These are phyloP conservation scores for Dendrolimus punctatus DNA, from an alignment of 1,140 invertebrate species.

Conservation along the genomic window DNA sequence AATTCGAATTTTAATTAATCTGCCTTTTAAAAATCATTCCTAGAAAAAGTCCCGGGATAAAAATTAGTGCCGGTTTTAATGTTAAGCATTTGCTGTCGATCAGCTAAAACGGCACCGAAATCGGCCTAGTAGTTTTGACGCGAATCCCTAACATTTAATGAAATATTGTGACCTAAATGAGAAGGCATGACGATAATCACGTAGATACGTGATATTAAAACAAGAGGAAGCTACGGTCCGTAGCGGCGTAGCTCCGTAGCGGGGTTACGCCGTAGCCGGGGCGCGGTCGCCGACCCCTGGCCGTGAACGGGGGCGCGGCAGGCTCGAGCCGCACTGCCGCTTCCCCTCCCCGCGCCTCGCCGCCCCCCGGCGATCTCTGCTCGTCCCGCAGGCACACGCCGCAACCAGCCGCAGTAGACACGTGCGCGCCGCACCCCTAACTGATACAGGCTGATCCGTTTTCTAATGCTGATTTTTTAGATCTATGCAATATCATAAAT, in stretches of 20 bases:
- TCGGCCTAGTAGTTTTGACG: too few species aligned
- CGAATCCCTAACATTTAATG: too few species aligned
- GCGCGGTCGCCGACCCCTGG: conserved; percentile 66
- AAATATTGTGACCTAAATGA: conserved; percentile 44
- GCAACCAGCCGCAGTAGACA: conserved; percentile 13
- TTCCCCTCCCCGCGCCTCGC: conserved; percentile 4
- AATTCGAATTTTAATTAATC: too few species aligned
- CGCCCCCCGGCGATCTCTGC: conserved; percentile 14
- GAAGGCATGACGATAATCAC: conserved; percentile 28
- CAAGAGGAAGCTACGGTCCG: conserved; percentile 52
- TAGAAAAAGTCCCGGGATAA: too few species aligned
- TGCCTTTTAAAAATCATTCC: too few species aligned
- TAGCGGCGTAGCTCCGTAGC: conserved; percentile 49
- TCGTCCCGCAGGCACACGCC: conserved; percentile 16
- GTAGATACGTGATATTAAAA: conserved; percentile 35
- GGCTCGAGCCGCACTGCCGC: conserved; percentile 30
- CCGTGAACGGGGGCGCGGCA: conserved; percentile 65
- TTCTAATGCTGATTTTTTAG: neutral
- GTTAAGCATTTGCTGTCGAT: too few species aligned
- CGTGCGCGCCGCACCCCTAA: conserved; percentile 32
- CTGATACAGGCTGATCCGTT: conserved; percentile 27
- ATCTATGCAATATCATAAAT: too few species aligned
- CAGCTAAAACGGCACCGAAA: too few species aligned
- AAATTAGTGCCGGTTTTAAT: too few species aligned
- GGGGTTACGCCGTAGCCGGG: conserved; percentile 61